Conservation (phyloP, 1,140 invertebrate species). For the Brachionus paranguensis region DNA sequence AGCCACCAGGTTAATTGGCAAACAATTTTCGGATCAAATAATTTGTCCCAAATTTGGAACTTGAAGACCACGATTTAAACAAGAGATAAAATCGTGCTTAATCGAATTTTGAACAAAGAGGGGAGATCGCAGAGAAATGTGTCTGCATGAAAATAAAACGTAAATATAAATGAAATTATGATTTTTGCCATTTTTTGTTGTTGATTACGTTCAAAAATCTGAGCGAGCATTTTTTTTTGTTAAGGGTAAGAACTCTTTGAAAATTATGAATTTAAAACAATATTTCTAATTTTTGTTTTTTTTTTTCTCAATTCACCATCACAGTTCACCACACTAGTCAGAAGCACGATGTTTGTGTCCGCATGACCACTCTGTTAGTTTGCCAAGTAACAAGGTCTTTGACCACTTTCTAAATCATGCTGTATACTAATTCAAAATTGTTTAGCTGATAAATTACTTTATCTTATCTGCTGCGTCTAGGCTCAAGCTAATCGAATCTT, state of each 20-base stretch:
- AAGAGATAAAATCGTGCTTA: background rate
- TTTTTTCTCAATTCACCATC: background rate
- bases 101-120: background rate
- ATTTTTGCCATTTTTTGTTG: conserved; percentile 35
- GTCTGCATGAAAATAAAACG: conserved; percentile 25
- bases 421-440: background rate
- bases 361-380: too few species aligned
- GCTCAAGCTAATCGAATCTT: background rate
- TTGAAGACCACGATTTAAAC: background rate
- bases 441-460: background rate
- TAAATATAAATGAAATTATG: conserved; percentile 35
- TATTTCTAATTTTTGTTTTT: background rate
- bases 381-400: background rate
- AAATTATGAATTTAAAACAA: conserved; percentile 36
- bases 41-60: background rate
- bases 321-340: background rate
- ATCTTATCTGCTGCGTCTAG: background rate
- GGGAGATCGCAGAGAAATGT: conserved; percentile 24
- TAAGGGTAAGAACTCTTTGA: conserved; percentile 30
- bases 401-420: background rate
- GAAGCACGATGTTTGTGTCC: too few species aligned
- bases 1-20: background rate
- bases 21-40: background rate
- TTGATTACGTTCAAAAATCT: conserved; percentile 34
- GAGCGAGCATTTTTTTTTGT: conserved; percentile 28